Evolutionary conservation across 2,888 invertebrate species (phyloP).

Genomic region (Pachycephus smyrnensis): DNA sequence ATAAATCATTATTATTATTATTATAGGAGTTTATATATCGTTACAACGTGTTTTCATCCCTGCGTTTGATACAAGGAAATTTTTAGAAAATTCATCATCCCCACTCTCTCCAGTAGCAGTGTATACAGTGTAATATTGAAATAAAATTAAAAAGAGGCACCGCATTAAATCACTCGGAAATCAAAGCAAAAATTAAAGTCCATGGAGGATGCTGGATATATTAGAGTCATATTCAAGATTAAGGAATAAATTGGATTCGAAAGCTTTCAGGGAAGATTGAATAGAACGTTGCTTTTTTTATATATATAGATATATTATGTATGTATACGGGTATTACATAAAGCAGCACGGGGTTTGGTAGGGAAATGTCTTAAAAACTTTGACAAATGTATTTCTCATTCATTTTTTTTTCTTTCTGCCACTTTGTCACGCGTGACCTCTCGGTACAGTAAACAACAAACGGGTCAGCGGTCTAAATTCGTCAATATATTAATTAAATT

Average conservation of each 20-base stretch:
- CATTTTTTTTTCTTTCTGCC: conserved; percentile 3
- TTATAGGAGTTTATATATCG: neutral
- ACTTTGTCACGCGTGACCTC: neutral
- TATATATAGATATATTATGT: conserved; percentile 51
- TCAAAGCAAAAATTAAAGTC: neutral
- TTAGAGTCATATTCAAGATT: neutral
- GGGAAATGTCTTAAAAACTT: conserved; percentile 55
- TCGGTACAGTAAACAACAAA: neutral
- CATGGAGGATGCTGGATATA: no score
- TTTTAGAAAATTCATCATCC: neutral
- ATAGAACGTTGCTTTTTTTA: conserved; percentile 21
- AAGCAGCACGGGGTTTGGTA: conserved; percentile 60
- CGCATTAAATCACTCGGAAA: neutral
- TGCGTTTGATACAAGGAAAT: neutral
- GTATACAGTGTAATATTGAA: neutral
- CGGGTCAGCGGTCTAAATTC: conserved; percentile 45
- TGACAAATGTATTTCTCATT: conserved; percentile 49
- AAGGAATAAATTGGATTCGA: neutral
- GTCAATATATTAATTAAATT: conserved; percentile 20
- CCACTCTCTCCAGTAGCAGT: neutral
- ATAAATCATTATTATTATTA: conserved; percentile 2
- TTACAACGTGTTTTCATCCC: no score
- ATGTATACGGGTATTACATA: conserved; percentile 60
- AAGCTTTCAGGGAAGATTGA: neutral
- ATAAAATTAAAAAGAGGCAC: neutral